A percentile compares a stretch with the other conserved stretches of the same genome.
These are phyloP conservation scores for Drosophila barbarae DNA, from an alignment of 2,888 invertebrate species.

Conservation along the genomic window DNA sequence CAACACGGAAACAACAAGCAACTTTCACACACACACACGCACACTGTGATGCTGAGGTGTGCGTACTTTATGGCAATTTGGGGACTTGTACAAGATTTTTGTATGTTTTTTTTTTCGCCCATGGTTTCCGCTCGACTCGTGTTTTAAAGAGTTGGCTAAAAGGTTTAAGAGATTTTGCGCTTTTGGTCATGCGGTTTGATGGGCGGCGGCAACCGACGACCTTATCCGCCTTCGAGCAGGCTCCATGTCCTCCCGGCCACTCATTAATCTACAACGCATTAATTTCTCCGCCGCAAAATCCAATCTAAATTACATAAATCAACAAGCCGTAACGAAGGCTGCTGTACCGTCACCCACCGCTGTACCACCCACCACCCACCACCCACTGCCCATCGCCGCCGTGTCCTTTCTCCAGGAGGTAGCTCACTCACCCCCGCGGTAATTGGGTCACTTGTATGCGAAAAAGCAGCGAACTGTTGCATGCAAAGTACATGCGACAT, in stretches of 20 bases:
- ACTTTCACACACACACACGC: conserved; percentile 38
- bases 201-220: conserved; percentile 31
- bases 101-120: conserved; percentile 2
- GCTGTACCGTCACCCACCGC: conserved; percentile 15
- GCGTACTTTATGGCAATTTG: conserved; percentile 75
- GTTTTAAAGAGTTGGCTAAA: conserved; percentile 50
- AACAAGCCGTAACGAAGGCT: conserved; percentile 72
- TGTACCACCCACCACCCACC: not conserved
- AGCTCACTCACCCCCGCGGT: conserved; percentile 21
- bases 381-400: not conserved
- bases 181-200: conserved; percentile 48
- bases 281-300: conserved; percentile 74
- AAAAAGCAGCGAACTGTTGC: conserved; percentile 74
- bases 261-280: conserved; percentile 71
- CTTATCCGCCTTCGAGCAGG: conserved; percentile 34
- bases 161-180: conserved; percentile 65
- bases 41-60: conserved; percentile 45
- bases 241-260: conserved; percentile 59
- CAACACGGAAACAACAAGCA: conserved; percentile 52
- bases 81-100: conserved; percentile 65
- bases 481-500: conserved; percentile 55
- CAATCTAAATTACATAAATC: conserved; percentile 74
- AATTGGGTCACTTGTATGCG: conserved; percentile 75
- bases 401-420: not conserved
- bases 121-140: conserved; percentile 21